Conservation (phyloP, 2,113 vertebrate species). For the Cheilinus undulatus region DNA sequence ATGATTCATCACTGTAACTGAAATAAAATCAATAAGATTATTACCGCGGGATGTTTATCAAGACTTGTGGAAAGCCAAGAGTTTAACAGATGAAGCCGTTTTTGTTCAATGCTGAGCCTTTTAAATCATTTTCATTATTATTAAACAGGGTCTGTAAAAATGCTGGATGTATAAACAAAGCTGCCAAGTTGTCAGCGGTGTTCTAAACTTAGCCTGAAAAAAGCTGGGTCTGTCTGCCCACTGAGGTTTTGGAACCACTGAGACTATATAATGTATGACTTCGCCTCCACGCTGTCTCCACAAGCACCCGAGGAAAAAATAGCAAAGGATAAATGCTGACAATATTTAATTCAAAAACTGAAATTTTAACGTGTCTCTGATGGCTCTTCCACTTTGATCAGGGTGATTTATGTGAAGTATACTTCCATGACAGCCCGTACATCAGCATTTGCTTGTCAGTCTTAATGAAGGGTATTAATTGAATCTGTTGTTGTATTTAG, state of each 20-base stretch:
- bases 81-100: too few relatives aligned
- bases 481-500: conserved; percentile 70
- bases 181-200: neutral
- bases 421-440: conserved; percentile 10
- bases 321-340: neutral
- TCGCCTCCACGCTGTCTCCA: neutral
- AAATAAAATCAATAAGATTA: too few relatives aligned
- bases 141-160: neutral
- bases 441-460: conserved; percentile 46
- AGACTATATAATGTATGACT: conserved; percentile 9
- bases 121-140: too few relatives aligned
- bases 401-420: conserved; percentile 9
- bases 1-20: too few relatives aligned
- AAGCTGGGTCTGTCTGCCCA: neutral
- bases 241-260: neutral
- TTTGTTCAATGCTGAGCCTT: too few relatives aligned
- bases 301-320: neutral
- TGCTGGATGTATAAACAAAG: neutral
- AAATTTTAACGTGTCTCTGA: neutral
- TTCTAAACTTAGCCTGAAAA: conserved; percentile 21
- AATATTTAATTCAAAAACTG: neutral
- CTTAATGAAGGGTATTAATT: conserved; percentile 53
- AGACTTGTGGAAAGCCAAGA: too few relatives aligned
- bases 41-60: too few relatives aligned
- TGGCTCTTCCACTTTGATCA: neutral